phyloP scores from a whole-genome alignment of 1,140 invertebrate species.

The Macrostomum lignano region DNA sequence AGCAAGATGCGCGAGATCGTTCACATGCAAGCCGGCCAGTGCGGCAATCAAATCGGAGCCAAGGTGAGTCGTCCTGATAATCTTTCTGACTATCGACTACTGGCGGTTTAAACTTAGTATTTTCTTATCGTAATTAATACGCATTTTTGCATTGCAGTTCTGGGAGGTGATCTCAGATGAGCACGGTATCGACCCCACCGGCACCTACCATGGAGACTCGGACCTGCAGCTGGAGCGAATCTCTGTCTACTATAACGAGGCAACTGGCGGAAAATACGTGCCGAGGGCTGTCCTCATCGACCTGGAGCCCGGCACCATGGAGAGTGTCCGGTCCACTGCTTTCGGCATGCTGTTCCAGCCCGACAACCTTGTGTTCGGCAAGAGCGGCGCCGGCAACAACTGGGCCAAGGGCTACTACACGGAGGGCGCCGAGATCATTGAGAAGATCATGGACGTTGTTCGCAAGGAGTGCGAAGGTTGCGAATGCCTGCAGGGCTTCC shows the following conservation, averaged over 20 bases:
- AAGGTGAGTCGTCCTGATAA: conserved; percentile 34
- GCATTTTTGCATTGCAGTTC: conserved; percentile 44
- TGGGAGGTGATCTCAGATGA: conserved; percentile 33
- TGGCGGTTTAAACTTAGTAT: too few species aligned
- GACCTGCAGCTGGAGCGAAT: conserved; percentile 51
- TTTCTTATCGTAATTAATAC: too few species aligned
- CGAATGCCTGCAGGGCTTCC: conserved; percentile 13
- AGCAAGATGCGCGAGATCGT: conserved; percentile 46
- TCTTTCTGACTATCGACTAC: too few species aligned
- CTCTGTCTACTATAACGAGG: conserved; percentile 72
- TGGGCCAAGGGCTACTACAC: conserved; percentile 63
- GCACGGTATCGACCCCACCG: conserved; percentile 32
- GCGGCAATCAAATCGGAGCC: conserved; percentile 44
- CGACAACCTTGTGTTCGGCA: conserved; percentile 8
- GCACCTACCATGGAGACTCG: conserved; percentile 29
- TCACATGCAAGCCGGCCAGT: conserved; percentile 44
- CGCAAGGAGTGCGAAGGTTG: conserved; percentile 39
- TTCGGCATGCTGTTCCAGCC: conserved; percentile 10
- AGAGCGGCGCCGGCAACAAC: conserved; percentile 27
- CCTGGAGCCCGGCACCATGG: conserved; percentile 9
- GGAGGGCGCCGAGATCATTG: conserved; percentile 31
- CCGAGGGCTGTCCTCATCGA: conserved; percentile 7
- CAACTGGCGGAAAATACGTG: conserved; percentile 26
- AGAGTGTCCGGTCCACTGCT: conserved; percentile 8
- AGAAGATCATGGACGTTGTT: conserved; percentile 42